Evolutionary conservation across 92 coral and sea anemone species (phyloP).

Genomic region (Parazoanthus darwini): DNA sequence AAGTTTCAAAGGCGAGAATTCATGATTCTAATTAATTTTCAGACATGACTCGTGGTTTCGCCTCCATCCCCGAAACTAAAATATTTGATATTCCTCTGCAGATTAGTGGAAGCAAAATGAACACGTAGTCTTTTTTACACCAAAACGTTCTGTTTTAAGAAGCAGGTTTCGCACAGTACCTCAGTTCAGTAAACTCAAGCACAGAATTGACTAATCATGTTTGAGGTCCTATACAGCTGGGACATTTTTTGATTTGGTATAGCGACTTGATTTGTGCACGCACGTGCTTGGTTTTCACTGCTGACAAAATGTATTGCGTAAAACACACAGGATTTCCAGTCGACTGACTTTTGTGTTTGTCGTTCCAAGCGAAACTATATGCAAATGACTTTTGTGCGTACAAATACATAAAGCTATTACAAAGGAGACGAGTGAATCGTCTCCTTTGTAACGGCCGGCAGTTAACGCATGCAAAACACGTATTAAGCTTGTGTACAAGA

Average conservation of each 20-base stretch:
- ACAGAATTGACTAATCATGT: too few relatives aligned
- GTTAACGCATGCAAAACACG: background rate
- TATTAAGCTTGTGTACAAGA: too few relatives aligned
- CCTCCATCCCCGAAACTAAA: too few relatives aligned
- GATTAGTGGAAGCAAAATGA: background rate
- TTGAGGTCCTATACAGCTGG: background rate
- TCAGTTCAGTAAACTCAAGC: background rate
- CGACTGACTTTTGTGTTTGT: background rate
- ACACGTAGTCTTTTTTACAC: too few relatives aligned
- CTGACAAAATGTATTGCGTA: background rate
- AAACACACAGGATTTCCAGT: background rate
- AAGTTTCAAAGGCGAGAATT: too few relatives aligned
- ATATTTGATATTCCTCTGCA: background rate
- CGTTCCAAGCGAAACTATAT: background rate
- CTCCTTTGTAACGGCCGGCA: background rate
- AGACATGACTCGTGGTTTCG: too few relatives aligned
- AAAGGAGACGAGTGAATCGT: background rate
- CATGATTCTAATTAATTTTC: too few relatives aligned
- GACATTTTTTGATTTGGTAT: background rate
- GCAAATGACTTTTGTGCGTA: background rate
- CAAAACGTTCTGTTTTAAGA: background rate
- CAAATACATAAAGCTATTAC: too few relatives aligned
- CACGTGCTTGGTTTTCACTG: background rate
- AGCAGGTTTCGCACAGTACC: background rate
- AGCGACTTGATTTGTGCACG: background rate